phyloP scores from a whole-genome alignment of 2,888 invertebrate species.

The Salpingus planirostris region DNA sequence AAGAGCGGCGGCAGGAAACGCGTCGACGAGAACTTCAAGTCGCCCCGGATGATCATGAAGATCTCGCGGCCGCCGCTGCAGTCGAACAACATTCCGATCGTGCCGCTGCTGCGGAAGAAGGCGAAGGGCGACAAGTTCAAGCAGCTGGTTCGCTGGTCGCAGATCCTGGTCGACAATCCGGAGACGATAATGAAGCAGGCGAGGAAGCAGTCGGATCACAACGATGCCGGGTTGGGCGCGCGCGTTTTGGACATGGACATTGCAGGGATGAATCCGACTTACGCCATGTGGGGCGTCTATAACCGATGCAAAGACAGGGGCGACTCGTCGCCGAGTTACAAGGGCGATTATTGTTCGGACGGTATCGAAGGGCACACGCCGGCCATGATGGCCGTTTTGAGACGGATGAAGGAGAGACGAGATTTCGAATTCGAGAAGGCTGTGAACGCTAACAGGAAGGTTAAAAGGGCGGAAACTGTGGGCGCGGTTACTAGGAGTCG shows the following conservation, averaged over 20 bases:
- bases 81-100: constrained; percentile 51
- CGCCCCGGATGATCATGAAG: constrained; percentile 2
- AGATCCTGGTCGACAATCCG: constrained; percentile 56
- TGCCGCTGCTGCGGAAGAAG: constrained; percentile 44
- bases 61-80: constrained; percentile 40
- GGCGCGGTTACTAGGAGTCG: neutral
- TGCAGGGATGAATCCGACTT: constrained; percentile 53
- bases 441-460: constrained; percentile 4
- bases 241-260: constrained; percentile 40
- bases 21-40: constrained; percentile 17
- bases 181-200: constrained; percentile 51
- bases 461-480: neutral
- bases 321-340: constrained; percentile 2
- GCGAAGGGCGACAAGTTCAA: constrained; percentile 40
- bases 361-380: constrained; percentile 44
- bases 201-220: constrained; percentile 40
- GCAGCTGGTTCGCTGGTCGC: constrained; percentile 57
- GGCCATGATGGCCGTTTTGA: constrained; percentile 48
- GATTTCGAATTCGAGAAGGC: constrained; percentile 24
- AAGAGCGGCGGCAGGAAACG: constrained; percentile 23
- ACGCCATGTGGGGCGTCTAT: constrained; percentile 62
- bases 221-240: constrained; percentile 37
- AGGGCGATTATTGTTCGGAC: neutral
- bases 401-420: constrained; percentile 44
- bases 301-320: constrained; percentile 48